These are phyloP conservation scores for Gambusia holbrooki DNA, from an alignment of 2,113 vertebrate species.

Conservation along the genomic window DNA sequence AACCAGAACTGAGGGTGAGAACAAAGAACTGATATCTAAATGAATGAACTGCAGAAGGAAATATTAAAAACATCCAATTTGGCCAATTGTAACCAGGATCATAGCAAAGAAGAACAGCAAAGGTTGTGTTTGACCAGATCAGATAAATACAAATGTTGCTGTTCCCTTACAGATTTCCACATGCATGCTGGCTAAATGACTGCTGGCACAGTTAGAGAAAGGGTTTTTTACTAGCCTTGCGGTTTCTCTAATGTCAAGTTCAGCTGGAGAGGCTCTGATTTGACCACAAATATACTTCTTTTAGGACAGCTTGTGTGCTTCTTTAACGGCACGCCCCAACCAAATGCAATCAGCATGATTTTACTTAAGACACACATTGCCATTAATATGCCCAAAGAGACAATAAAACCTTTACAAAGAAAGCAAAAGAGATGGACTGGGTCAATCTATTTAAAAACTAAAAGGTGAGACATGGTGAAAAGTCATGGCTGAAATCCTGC, in stretches of 20 bases:
- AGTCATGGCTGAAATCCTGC: slow-evolving; percentile 1
- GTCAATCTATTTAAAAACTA: not conserved
- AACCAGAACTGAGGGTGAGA: not conserved
- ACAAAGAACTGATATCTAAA: not conserved
- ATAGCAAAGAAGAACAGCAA: slow-evolving; percentile 35
- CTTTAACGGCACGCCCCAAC: slow-evolving; percentile 30
- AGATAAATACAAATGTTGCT: slow-evolving; percentile 64
- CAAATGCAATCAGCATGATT: slow-evolving; percentile 53
- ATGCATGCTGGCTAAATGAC: slow-evolving; percentile 27
- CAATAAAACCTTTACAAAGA: slow-evolving; percentile 38
- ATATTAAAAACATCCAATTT: slow-evolving; percentile 30
- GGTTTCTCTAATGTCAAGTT: slow-evolving; percentile 46
- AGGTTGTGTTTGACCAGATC: slow-evolving; percentile 47
- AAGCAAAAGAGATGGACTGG: slow-evolving; percentile 1
- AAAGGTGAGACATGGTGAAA: not conserved
- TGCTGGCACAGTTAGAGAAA: slow-evolving; percentile 30
- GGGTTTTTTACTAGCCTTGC: slow-evolving; percentile 38
- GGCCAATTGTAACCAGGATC: slow-evolving; percentile 34
- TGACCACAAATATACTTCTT: slow-evolving; percentile 34
- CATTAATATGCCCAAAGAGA: slow-evolving; percentile 50
- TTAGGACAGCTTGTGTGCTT: slow-evolving; percentile 8
- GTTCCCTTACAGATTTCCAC: slow-evolving; percentile 42
- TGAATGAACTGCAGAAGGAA: slow-evolving; percentile 7
- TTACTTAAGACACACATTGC: slow-evolving; percentile 37
- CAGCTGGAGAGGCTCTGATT: slow-evolving; percentile 48